phyloP scores from a whole-genome alignment of 1,140 invertebrate genomes.

The Penaeus vannamei region DNA sequence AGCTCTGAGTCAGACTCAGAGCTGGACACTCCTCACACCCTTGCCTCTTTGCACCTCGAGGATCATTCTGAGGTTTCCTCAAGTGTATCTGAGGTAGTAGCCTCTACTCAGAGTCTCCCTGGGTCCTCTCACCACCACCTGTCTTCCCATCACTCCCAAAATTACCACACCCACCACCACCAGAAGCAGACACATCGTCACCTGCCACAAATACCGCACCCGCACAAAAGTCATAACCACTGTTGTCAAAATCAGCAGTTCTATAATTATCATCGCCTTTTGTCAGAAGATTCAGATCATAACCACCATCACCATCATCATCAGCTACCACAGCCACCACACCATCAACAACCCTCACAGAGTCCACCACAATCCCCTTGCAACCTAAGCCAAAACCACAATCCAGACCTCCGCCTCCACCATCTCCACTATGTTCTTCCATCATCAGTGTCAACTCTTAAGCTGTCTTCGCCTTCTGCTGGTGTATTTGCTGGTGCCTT shows the following conservation, averaged over 20 bases:
- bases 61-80: slow-evolving; percentile 56
- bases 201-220: slow-evolving; percentile 43
- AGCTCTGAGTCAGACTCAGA: slow-evolving; percentile 61
- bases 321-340: slow-evolving; percentile 22
- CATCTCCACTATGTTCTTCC: slow-evolving; percentile 62
- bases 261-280: slow-evolving; percentile 57
- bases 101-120: slow-evolving; percentile 60
- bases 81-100: slow-evolving; percentile 52
- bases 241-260: slow-evolving; percentile 47
- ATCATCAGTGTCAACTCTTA: slow-evolving; percentile 67
- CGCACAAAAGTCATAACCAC: slow-evolving; percentile 41
- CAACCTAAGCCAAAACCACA: slow-evolving; percentile 43
- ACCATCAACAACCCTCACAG: slow-evolving; percentile 14
- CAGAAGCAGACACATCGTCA: slow-evolving; percentile 49
- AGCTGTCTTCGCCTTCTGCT: slow-evolving; percentile 66
- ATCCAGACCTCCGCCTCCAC: slow-evolving; percentile 50
- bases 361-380: slow-evolving; percentile 24
- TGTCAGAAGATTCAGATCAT: slow-evolving; percentile 58
- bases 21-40: slow-evolving; percentile 47
- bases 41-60: slow-evolving; percentile 46
- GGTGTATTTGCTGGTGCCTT: slow-evolving; percentile 67
- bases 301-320: slow-evolving; percentile 52
- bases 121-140: slow-evolving; percentile 31
- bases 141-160: slow-evolving; percentile 17
- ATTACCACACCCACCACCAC: slow-evolving; percentile 38